Evolutionary conservation across 1,140 invertebrate genomes (phyloP).

Genomic region (Ooceraea biroi): DNA sequence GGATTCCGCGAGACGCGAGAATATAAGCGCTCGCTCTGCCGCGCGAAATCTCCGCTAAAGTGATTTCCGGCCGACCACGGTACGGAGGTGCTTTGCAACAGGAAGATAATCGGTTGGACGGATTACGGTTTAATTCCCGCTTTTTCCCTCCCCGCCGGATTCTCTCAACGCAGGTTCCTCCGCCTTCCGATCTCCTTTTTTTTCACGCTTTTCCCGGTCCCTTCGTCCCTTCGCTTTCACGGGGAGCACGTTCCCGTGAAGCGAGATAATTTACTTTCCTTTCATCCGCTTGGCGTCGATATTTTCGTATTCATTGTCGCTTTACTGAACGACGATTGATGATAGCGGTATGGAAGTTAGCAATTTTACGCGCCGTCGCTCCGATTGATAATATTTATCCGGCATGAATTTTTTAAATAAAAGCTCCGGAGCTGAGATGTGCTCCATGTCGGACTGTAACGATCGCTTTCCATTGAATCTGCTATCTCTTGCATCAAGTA

Average conservation of each 20-base stretch:
- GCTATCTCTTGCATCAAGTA: no score
- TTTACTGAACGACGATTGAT: constrained; percentile 28
- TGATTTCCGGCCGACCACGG: constrained; percentile 27
- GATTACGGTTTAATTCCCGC: constrained; percentile 53
- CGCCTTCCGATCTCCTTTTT: constrained; percentile 35
- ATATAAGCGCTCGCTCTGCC: neutral
- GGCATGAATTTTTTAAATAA: neutral
- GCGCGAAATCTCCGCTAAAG: constrained; percentile 23
- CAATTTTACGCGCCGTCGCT: neutral
- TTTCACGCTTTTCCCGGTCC: neutral
- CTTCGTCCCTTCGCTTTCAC: constrained; percentile 22
- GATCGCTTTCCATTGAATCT: neutral
- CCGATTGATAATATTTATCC: neutral
- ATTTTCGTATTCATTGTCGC: constrained; percentile 12
- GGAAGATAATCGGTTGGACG: constrained; percentile 46
- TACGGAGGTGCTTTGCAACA: constrained; percentile 18
- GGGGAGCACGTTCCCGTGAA: constrained; percentile 18
- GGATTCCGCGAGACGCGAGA: constrained; percentile 23
- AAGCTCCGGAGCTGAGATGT: neutral
- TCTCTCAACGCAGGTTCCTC: constrained; percentile 16
- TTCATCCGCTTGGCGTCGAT: constrained; percentile 26
- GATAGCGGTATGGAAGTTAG: neutral
- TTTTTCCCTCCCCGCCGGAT: neutral
- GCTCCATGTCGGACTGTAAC: neutral
- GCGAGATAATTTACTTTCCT: constrained; percentile 18